Evolutionary conservation across 2,797 vertebrate genomes (phyloP), one percentile per base, ranked within the genome.

Genomic region (Sorex maritimensis): DNA sequence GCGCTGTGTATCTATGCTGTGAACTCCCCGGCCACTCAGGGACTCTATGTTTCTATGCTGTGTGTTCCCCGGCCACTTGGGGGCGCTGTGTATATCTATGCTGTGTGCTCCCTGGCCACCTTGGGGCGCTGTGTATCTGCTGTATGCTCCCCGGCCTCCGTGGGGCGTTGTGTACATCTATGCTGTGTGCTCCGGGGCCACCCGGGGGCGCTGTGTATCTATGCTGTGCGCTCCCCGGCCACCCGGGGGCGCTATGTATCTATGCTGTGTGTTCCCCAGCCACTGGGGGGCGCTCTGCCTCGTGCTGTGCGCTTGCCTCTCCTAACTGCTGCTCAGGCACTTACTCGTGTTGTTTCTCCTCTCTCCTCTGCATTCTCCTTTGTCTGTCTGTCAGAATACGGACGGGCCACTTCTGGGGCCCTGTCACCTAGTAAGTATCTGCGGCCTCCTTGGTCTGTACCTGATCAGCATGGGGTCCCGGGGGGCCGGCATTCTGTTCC

Each of bases 361-460:
- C 92, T 98, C 97, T 98, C 98, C 97, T 98, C 95, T 97, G 97
- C 98, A 73, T 98, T 95, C 97, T 97, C 98, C 97, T 97, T 95
- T 98, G 98, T 98, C 97, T 98, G 97, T 99, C 98, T 98, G 97
- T 99, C 99, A 99, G 99, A 99, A 99, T 99, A 99, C 99, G 98
- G 98, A 99, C 97, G 98, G 99, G 99, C 96, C 98, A 99, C 95
- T 98, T 99, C 98, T 99, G 98, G 99, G 99, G 99, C 99, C 99
- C 99, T 98, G 98, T 99, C 98, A 98, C 99, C 98, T 99, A 99
- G 99, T 99, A 99, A 99, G 99, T 99, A 99, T 95, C 58, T 26
- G n/a, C 69, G 55, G 80, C 91, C 55, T 21, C 89, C 87, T 92
- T 86, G 75, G 78, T 86, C 83, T 52, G 52, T n/a, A 89, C 94